Evolutionary conservation across 1,140 invertebrate species (phyloP), one percentile per base, ranked within the genome.

Genomic region (Mya arenaria): DNA sequence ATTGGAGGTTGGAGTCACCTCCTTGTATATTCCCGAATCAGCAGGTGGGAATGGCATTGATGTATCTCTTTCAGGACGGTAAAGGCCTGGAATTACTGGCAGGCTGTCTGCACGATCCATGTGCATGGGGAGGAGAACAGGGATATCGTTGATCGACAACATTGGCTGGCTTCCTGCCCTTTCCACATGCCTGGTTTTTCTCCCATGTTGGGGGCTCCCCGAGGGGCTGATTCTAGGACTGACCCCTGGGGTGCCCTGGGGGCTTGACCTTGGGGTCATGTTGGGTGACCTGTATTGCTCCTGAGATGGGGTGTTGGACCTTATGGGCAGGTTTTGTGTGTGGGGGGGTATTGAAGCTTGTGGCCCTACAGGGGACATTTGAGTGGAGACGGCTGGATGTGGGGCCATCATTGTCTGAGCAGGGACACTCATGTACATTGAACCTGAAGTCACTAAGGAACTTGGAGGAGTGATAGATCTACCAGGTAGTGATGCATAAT

Each of bases 41-140:
- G 5, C 39, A 56, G 36, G 56, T 19, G 17, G 37, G 28, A 44
- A 34, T 2, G 39, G 17, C 19, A n/a, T 69, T 8, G 55, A 10
- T 6, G 17, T 34, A 1, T 82, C 66, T 39, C 41, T 30, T 8
- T 63, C 52, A 1, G 69, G 82, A 63, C 52, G 69, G 28, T 60
- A 65, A 13, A 30, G 74, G 19, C 55, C 81, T n/a, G 66, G 65
- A 28, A 83, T 84, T 39, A 83, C 87, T 25, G 90, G 90, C 28
- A 90, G 52, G 72, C 90, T 91, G 71, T 90, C 89, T 78, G 78
- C 89, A 15, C 89, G 81, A 32, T 90, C 90, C 34, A 90, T 82
- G 19, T 73, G 80, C 34, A 88, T 55, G 0, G 84, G 77, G 19
- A 80, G 25, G 28, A 66, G 82, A 36, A 69, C 28, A 56, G 58